Base-by-base conservation (phyloP, 2,888 invertebrate species). In the Furcula furcula region DNA sequence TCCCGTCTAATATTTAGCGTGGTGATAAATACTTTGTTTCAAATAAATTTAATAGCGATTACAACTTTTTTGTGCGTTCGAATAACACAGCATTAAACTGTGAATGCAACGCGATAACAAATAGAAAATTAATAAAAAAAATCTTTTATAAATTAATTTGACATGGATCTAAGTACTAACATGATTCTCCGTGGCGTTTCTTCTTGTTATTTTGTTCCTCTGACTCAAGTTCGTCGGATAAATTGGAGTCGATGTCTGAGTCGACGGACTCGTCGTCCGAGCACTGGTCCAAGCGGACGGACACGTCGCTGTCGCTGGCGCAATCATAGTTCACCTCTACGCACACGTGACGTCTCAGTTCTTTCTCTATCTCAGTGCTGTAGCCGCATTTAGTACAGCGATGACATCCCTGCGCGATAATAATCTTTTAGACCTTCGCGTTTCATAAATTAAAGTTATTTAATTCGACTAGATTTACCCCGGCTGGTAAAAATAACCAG, bases 221-320 rank as follows among this genome's bases (percentile, higher is more conserved):
- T n/a, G 10, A 9, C 10, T 6, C n/a, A 4, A 9, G 9, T 18
- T 74, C 66, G 2, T 66, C 67, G 0, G 78, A 79, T 1, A 67
- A 12, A 10, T 65, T 55, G 0, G 74, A 72, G 29, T 80, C 75
- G 0, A 70, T 50, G 1, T 65, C 68, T 2, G 62, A 52, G 7
- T 61, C 63, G 0, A 51, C 57, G 0, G 60, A 40, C 1, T 64
- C 62, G 0, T 51, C 54, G 0, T 43, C 58, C 0, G 61, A 57
- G 10, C 31, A 50, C 4, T 34, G 34, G 1, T 66, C 62, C 12
- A 57, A 28, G 10, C 70, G 47, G 0, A 67, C 48, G 0, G 76
- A 76, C 4, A 32, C 60, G 16, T 77, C 78, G 0, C 75, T 71
- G 10, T 71, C 79, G 20, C 60, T 65, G 0, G 22, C 41, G 0